Evolutionary conservation across 2,888 invertebrate genomes (phyloP).

Genomic region (Lasius fuliginosus): DNA sequence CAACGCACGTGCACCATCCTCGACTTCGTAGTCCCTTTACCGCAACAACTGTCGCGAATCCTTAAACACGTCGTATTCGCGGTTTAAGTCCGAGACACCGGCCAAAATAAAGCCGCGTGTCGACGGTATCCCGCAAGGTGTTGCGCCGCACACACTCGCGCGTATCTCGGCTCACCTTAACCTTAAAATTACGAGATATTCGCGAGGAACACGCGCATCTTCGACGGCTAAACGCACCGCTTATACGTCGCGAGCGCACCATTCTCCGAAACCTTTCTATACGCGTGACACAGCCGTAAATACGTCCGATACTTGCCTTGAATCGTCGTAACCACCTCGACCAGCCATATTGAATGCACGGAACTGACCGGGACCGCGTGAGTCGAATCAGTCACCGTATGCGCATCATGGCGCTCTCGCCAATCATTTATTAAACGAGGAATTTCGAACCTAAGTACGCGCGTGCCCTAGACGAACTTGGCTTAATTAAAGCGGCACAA

Average conservation of each 20-base stretch:
- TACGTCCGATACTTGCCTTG: conserved; percentile 89
- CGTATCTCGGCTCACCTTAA: conserved; percentile 75
- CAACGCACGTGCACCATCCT: conserved; percentile 4
- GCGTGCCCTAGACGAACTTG: background rate
- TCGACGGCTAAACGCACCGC: conserved; percentile 17
- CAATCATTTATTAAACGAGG: conserved; percentile 37
- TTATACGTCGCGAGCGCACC: conserved; percentile 34
- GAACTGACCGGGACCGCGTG: conserved; percentile 84
- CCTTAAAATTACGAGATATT: conserved; percentile 71
- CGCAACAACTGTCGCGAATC: background rate
- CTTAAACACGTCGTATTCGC: no score
- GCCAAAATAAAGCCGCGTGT: conserved; percentile 82
- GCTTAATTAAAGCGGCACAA: background rate
- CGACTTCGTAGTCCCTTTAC: background rate
- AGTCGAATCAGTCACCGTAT: conserved; percentile 77
- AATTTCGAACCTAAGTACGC: conserved; percentile 52
- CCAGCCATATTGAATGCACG: conserved; percentile 94
- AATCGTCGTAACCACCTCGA: conserved; percentile 95
- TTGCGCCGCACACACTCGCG: conserved; percentile 71
- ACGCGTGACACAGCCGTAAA: conserved; percentile 60
- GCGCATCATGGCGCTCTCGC: conserved; percentile 77
- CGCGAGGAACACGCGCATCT: conserved; percentile 28
- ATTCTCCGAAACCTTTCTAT: conserved; percentile 27
- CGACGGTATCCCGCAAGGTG: conserved; percentile 76
- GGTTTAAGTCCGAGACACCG: conserved; percentile 36